Base-by-base conservation (phyloP, 2,888 invertebrate genomes). In the Gibbula magus region DNA sequence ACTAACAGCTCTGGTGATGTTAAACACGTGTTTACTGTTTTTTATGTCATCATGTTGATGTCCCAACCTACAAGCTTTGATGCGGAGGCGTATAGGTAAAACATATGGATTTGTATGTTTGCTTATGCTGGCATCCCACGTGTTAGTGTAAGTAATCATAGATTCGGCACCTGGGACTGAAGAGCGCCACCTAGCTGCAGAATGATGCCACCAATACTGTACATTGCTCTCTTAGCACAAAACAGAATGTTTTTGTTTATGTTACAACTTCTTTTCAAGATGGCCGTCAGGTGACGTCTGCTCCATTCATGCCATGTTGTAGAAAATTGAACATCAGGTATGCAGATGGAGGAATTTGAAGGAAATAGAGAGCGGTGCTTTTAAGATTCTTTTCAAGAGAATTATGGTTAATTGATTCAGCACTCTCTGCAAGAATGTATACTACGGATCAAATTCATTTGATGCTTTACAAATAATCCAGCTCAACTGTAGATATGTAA, bases 231-330 rank as follows among this genome's bases (percentile, higher is more conserved):
- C 16, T 61, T 61, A 25, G 61, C 61, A 61, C 61, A 61, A 61
- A 61, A 61, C 61, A 61, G 61, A 61, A 29, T 61, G 29, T 61
- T 29, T 61, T 61, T 61, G 61, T 61, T 61, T 61, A 61, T 61
- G 22, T 61, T 25, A 25, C 25, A 29, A 29, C 61, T 25, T 61
- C 29, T 61, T 61, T 61, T n/a, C 61, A 61, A 61, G 61, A 61
- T 61, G 61, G 61, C 61, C 16, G 61, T 25, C 61, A 61, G 61
- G 61, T 61, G 61, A 29, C 61, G 61, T 61, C 61, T 61, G 61
- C 61, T 61, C 13, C 61, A 61, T 61, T 61, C 61, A 61, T 29
- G 29, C 29, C 29, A 61, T 29, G 61, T 61, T 29, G 29, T 16
- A 61, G 29, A 61, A 61, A 61, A 25, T 61, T 29, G 29, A 29